A percentile compares a stretch with the other conserved stretches of the same genome.
These are phyloP conservation scores for Abramis brama DNA, from an alignment of 2,113 vertebrate species.

Conservation along the genomic window DNA sequence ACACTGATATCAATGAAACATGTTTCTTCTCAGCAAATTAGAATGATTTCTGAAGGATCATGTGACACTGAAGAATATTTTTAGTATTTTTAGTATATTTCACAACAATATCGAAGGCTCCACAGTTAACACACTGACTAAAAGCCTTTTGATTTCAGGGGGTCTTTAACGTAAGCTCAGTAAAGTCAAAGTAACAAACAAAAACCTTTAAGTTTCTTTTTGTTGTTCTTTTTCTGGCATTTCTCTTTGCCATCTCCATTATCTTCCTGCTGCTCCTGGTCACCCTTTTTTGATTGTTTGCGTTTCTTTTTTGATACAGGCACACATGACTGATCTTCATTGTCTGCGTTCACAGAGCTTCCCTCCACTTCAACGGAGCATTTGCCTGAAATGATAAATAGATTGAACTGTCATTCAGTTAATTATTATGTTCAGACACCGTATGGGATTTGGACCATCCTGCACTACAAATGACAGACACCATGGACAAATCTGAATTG, in stretches of 20 bases:
- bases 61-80: not conserved
- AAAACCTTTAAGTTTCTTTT: conserved; percentile 36
- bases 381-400: not conserved
- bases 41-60: not conserved
- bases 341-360: not conserved
- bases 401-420: not conserved
- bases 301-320: conserved; percentile 17
- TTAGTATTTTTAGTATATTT: too few relatives aligned
- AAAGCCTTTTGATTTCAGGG: not conserved
- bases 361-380: not conserved
- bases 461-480: not conserved
- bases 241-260: not conserved
- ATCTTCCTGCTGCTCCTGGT: not conserved
- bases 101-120: not conserved
- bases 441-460: not conserved
- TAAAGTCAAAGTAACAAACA: not conserved
- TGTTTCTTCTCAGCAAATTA: not conserved
- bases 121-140: not conserved
- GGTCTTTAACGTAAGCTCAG: not conserved
- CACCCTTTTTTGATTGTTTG: conserved; percentile 26
- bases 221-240: conserved; percentile 14
- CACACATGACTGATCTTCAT: conserved; percentile 23
- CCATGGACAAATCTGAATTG: not conserved
- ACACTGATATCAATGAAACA: not conserved
- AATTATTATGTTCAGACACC: not conserved